Base-by-base conservation (phyloP, 2,797 vertebrate species). In the Acomys russatus region DNA sequence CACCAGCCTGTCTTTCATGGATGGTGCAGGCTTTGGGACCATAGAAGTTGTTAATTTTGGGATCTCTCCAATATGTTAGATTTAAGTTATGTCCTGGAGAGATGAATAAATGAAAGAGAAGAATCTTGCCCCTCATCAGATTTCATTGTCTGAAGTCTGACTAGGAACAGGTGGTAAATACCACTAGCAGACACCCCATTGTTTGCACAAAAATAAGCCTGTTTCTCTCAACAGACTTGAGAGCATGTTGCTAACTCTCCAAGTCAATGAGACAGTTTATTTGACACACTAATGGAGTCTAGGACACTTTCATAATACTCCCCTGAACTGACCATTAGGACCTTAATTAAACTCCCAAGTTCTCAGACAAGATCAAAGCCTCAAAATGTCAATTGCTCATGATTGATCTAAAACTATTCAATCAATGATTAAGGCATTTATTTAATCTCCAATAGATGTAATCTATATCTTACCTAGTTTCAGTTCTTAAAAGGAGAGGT, bases 371-470 rank as follows among this genome's bases (percentile, higher is more conserved):
- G 79, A 95, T 64, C 15, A 95, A 95, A 85, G 76, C 79, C 35
- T 82, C 38, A 14, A 84, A n/a, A 87, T 89, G 91, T 78, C 90
- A 70, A 38, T 95, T 88, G 76, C 33, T 95, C 35, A 1, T 15
- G 78, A 93, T 56, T 88, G 94, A 95, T 90, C 68, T 78, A 73
- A 94, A 91, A 77, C 38, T 38, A 66, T 61, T 93, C 35, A 70
- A 78, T 96, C 89, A 70, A 93, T 96, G 56, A 59, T 54, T 73
- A 90, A 88, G 80, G 11, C 80, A 59, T 35, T 10, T 25, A 20
- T 71, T 88, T 88, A 61, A 93, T 95, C 44, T 56, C n/a, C 56
- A 80, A 38, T 5, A 30, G 11, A 2, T 49, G 20, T 22, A 83
- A 91, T 94, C 94, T 76, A 59, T 63, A 38, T 18, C 23, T 79